Percentiles rank a stretch among this genome's conserved stretches.
Conservation (phyloP, 2,113 vertebrate genomes). For the Arothron firmamentum region DNA sequence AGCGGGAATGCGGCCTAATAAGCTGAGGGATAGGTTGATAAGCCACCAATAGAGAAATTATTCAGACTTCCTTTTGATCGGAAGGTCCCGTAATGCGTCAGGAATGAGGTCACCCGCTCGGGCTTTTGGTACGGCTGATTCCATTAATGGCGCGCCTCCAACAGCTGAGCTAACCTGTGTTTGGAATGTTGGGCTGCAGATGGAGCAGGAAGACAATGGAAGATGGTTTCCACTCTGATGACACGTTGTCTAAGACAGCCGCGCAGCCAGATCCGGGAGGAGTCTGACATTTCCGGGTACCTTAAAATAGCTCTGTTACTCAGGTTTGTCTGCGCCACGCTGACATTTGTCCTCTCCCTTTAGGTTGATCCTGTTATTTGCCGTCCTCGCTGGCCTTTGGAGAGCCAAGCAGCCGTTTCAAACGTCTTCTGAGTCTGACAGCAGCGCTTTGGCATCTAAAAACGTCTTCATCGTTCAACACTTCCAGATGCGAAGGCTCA, state of each 20-base stretch:
- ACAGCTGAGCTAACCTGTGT: conserved; percentile 21
- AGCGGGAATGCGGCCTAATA: conserved; percentile 60
- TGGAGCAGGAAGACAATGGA: conserved; percentile 15
- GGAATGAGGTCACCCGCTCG: conserved; percentile 57
- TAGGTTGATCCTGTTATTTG: conserved; percentile 6
- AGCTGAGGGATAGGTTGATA: conserved; percentile 60
- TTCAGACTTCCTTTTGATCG: conserved; percentile 53
- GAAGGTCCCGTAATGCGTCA: conserved; percentile 46
- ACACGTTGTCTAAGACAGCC: conserved; percentile 6
- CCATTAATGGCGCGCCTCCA: conserved; percentile 46
- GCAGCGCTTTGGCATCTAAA: conserved; percentile 4
- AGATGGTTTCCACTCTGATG: conserved; percentile 15
- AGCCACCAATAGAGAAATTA: conserved; percentile 61
- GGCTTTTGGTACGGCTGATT: conserved; percentile 39
- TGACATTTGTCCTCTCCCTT: conserved; percentile 15
- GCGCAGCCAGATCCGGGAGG: conserved; percentile 8
- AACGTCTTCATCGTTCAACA: not conserved
- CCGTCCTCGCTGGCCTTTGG: conserved; percentile 15
- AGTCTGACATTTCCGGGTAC: conserved; percentile 25
- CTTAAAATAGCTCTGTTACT: conserved; percentile 20
- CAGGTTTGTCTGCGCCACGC: not conserved
- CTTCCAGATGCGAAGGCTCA: conserved; percentile 8
- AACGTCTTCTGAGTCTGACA: conserved; percentile 11
- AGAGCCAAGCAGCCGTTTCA: conserved; percentile 15
- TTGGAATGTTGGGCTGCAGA: not conserved